These are phyloP conservation scores for Thera obeliscata DNA, from an alignment of 2,888 invertebrate species.

Conservation along the genomic window DNA sequence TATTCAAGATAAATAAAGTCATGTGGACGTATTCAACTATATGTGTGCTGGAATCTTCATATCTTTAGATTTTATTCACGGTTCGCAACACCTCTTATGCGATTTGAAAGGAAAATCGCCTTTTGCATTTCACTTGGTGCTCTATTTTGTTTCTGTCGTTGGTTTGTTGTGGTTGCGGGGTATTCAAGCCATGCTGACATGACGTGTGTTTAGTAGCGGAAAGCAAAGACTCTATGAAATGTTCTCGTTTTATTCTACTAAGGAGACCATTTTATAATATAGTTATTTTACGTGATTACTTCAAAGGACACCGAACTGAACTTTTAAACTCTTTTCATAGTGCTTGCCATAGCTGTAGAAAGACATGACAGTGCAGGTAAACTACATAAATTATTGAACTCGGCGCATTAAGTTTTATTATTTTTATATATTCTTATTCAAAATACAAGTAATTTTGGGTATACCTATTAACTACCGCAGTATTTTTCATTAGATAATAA, in stretches of 20 bases:
- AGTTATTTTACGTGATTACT: no score
- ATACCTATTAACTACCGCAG: no score
- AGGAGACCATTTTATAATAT: neutral
- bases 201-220: neutral
- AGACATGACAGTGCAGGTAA: no score
- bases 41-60: slow-evolving; percentile 30
- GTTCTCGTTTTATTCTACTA: neutral
- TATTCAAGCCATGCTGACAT: slow-evolving; percentile 2
- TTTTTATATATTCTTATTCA: no score
- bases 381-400: no score
- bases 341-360: no score
- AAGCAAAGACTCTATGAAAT: neutral
- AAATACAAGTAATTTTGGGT: no score
- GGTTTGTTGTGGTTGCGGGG: slow-evolving; percentile 15
- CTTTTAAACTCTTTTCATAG: no score
- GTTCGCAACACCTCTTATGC: slow-evolving; percentile 21
- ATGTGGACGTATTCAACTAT: slow-evolving; percentile 24
- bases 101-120: slow-evolving; percentile 26
- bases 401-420: no score
- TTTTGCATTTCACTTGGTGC: slow-evolving; percentile 13
- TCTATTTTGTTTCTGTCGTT: slow-evolving; percentile 12
- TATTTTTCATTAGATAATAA: no score
- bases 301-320: no score
- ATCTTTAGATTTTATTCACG: slow-evolving; percentile 30
- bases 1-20: slow-evolving; percentile 15